Percentiles rank a stretch among this genome's conserved stretches.
Evolutionary conservation across 2,888 invertebrate species (phyloP).

Genomic region (Liopterus haemorrhoidalis): DNA sequence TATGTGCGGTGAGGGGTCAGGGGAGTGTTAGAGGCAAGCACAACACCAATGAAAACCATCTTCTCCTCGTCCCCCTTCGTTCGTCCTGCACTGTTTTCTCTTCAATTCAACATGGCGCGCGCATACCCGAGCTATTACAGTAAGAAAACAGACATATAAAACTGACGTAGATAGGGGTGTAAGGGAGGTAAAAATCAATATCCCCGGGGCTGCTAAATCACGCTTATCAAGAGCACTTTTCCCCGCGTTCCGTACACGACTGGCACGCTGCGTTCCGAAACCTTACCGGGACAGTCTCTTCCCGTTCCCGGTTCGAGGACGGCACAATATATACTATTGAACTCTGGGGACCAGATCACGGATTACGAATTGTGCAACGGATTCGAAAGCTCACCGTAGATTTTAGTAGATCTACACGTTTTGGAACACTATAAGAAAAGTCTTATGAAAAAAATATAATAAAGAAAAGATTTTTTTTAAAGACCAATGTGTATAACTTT

Average conservation of each 20-base stretch:
- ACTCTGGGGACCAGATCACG: slow-evolving; percentile 27
- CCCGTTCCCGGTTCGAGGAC: slow-evolving; percentile 35
- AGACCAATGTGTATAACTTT: too few relatives aligned
- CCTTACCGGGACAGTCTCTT: slow-evolving; percentile 46
- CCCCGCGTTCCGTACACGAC: slow-evolving; percentile 38
- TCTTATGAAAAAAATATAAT: too few relatives aligned
- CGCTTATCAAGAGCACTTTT: slow-evolving; percentile 54
- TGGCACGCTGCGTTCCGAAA: slow-evolving; percentile 45
- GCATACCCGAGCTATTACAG: slow-evolving; percentile 51
- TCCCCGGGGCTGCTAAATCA: slow-evolving; percentile 74
- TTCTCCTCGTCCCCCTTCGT: slow-evolving; percentile 16
- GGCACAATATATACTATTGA: too few relatives aligned
- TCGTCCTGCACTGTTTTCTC: slow-evolving; percentile 41
- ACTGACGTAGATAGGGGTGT: slow-evolving; percentile 46
- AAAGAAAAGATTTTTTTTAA: too few relatives aligned
- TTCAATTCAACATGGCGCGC: slow-evolving; percentile 46
- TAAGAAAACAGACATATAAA: slow-evolving; percentile 54
- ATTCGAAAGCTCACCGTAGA: too few relatives aligned
- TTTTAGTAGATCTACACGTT: too few relatives aligned
- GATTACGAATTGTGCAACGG: too few relatives aligned
- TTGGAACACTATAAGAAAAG: too few relatives aligned
- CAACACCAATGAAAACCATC: slow-evolving; percentile 43
- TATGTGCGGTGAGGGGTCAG: slow-evolving; percentile 41
- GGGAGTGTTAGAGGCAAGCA: too few relatives aligned
- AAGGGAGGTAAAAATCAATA: slow-evolving; percentile 50